A percentile compares a stretch with the other conserved stretches of the same genome.
Conservation (phyloP, 2,888 invertebrate genomes). For the Herminia tarsipennalis region DNA sequence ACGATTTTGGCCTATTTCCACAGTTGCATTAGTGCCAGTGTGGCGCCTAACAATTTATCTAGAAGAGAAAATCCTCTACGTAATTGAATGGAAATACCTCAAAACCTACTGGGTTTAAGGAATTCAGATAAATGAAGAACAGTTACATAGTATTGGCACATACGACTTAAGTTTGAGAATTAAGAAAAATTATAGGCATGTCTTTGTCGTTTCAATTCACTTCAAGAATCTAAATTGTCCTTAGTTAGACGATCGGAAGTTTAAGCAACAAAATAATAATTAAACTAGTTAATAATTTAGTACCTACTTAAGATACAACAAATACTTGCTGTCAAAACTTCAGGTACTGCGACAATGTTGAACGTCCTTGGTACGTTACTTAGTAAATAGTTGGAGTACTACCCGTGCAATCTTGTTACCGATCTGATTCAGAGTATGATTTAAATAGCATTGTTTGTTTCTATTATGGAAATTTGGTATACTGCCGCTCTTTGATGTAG, state of each 20-base stretch:
- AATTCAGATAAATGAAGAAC: not conserved
- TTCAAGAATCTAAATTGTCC: too few species aligned
- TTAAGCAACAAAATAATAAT: slow-evolving; percentile 17
- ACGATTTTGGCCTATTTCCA: slow-evolving; percentile 36
- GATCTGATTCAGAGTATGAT: slow-evolving; percentile 35
- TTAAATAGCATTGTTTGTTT: slow-evolving; percentile 44
- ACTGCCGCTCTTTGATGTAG: not conserved
- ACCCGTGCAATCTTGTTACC: slow-evolving; percentile 28
- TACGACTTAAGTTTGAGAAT: not conserved
- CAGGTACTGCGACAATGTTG: slow-evolving; percentile 22
- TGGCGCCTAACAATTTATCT: slow-evolving; percentile 28
- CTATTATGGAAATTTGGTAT: slow-evolving; percentile 14
- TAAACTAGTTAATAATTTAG: slow-evolving; percentile 38
- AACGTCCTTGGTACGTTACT: slow-evolving; percentile 31
- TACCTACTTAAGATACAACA: slow-evolving; percentile 16
- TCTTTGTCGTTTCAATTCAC: not conserved
- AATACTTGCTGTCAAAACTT: slow-evolving; percentile 32
- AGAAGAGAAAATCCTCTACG: slow-evolving; percentile 22
- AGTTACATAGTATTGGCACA: not conserved
- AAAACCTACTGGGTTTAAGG: not conserved
- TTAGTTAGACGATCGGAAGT: not conserved
- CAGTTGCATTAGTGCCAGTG: slow-evolving; percentile 13
- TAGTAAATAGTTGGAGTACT: slow-evolving; percentile 20
- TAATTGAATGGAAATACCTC: slow-evolving; percentile 1
- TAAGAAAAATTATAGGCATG: too few species aligned